Evolutionary conservation across 2,888 invertebrate genomes (phyloP), one percentile per base, ranked within the genome.

Genomic region (Myopa tessellatipennis): DNA sequence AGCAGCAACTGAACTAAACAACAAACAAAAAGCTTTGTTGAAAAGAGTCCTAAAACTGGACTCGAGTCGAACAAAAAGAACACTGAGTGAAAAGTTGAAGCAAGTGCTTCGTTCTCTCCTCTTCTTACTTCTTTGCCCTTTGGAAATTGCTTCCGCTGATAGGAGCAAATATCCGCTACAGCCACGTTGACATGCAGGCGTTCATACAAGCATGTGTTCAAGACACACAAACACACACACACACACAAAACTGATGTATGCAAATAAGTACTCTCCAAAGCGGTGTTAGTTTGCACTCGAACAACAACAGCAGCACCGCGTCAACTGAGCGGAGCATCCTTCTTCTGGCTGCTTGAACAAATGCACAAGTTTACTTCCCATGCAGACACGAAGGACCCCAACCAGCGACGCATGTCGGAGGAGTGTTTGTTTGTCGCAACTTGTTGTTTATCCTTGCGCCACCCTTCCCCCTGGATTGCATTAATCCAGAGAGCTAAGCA

Each of bases 91-190:
- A 55, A 55, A 55, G 1, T 10, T 55, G 3, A 55, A 55, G 3
- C n/a, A 12, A 10, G 50, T 50, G 50, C 50, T 50, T 50, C 50
- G 3, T 8, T 10, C n/a, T 5, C 10, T 4, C 16, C 16, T 55
- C 5, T 55, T 55, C 55, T 16, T 3, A 55, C 55, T 55, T 55
- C 55, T 5, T 8, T 45, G 6, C 0, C 45, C 45, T 45, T 4
- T 5, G 36, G n/a, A 67, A 67, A 67, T 38, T 67, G 16, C 40
- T 16, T 67, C 40, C 38, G 67, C 40, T 16, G 40, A 67, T 36
- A n/a, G 40, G 12, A 55, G 26, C 70, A 70, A 70, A 55, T 40
- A 70, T 63, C 67, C 14, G 50, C 63, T 73, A 72, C 73, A 75
- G 61, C 71, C 76, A 55, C 45, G 50, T 8, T 50, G 52, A 70